These are phyloP conservation scores for Artemia sinica DNA, from an alignment of 2,888 invertebrate genomes.

Conservation along the genomic window DNA sequence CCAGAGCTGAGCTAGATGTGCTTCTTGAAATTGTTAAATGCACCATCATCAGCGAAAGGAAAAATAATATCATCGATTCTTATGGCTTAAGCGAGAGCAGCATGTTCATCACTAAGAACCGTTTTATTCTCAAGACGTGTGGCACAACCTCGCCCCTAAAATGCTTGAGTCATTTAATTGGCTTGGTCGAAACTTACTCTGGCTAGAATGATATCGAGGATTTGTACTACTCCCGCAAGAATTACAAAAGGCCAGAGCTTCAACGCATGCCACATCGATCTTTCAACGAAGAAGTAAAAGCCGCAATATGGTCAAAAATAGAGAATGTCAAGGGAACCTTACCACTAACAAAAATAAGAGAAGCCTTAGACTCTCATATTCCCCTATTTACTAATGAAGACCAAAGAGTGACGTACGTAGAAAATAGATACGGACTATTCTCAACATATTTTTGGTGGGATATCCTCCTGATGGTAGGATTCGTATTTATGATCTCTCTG, in stretches of 20 bases:
- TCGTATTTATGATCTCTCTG: too few species aligned
- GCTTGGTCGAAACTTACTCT: slow-evolving; percentile 64
- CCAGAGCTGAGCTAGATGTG: slow-evolving; percentile 70
- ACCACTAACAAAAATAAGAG: too few species aligned
- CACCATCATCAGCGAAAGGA: slow-evolving; percentile 80
- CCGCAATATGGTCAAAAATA: too few species aligned
- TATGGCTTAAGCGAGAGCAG: slow-evolving; percentile 96
- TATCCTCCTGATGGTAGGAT: too few species aligned
- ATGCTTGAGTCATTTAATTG: slow-evolving; percentile 68
- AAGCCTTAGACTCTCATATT: too few species aligned
- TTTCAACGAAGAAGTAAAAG: slow-evolving; percentile 66
- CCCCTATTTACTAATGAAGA: too few species aligned
- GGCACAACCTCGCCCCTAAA: slow-evolving; percentile 94
- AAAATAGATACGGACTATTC: too few species aligned
- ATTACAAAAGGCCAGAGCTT: slow-evolving; percentile 78
- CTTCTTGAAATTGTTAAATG: slow-evolving; percentile 79
- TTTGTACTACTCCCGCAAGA: slow-evolving; percentile 91
- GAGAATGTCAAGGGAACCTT: too few species aligned
- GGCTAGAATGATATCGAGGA: slow-evolving; percentile 73
- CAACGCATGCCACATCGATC: slow-evolving; percentile 74
- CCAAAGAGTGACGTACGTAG: too few species aligned
- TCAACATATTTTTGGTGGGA: too few species aligned
- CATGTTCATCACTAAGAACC: slow-evolving; percentile 85
- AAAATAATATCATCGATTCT: slow-evolving; percentile 77
- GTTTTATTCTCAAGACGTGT: slow-evolving; percentile 95